Evolutionary conservation across 2,888 invertebrate species (phyloP).

Genomic region (Dolichomitus sp.): DNA sequence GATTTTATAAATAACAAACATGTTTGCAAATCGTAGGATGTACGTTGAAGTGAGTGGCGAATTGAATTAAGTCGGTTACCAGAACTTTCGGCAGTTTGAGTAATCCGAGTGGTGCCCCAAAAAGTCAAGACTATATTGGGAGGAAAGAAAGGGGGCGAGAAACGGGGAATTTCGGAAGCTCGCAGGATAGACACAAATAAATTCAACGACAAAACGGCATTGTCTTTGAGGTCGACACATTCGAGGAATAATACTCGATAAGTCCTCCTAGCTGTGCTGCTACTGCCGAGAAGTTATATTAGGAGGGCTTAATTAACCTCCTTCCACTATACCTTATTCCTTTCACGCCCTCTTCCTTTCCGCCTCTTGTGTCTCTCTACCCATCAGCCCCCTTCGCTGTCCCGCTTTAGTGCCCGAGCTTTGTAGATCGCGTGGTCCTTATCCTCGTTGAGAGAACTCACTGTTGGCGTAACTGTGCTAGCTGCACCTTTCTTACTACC

Average conservation of each 20-base stretch:
- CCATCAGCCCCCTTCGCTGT: constrained; percentile 15
- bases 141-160: too few species aligned
- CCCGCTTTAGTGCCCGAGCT: constrained; percentile 43
- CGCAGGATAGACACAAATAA: constrained; percentile 78
- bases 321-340: constrained; percentile 72
- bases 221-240: constrained; percentile 83
- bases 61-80: constrained; percentile 44
- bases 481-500: constrained; percentile 55
- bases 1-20: constrained; percentile 2
- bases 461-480: constrained; percentile 55
- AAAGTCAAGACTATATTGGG: too few species aligned
- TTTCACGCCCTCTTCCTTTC: constrained; percentile 73
- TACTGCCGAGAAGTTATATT: constrained; percentile 81
- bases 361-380: constrained; percentile 45
- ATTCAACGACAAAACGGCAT: constrained; percentile 81
- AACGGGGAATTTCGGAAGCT: constrained; percentile 23
- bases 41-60: constrained; percentile 15
- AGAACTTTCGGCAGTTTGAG: constrained; percentile 31
- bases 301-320: constrained; percentile 83
- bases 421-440: constrained; percentile 53
- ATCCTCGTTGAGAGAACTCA: constrained; percentile 50
- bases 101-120: too few species aligned
- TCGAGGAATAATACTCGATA: constrained; percentile 83
- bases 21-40: constrained; percentile 1
- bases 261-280: constrained; percentile 70